Percentiles rank a stretch among this genome's conserved stretches.
Conservation (phyloP, 2,888 invertebrate genomes). For the Peribatodes rhomboidaria region DNA sequence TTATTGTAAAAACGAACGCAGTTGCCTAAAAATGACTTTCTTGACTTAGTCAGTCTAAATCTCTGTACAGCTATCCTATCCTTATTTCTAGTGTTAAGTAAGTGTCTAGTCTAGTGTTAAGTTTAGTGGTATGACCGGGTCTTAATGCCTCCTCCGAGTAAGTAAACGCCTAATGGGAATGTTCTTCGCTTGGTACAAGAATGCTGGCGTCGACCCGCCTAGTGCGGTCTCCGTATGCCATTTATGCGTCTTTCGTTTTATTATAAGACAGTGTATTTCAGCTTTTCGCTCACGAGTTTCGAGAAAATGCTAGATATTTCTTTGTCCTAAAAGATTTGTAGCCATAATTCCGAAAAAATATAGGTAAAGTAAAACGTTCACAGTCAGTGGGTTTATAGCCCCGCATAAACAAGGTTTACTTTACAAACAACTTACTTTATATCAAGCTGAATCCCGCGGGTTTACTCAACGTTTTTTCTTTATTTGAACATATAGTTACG, state of each 20-base stretch:
- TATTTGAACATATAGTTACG: too few species aligned
- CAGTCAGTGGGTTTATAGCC: not conserved
- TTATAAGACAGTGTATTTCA: not conserved
- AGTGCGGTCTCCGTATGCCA: not conserved
- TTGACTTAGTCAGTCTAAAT: too few species aligned
- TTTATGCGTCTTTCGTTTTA: not conserved
- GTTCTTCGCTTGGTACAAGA: not conserved
- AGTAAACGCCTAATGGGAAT: too few species aligned
- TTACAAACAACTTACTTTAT: not conserved
- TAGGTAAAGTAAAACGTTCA: constrained; percentile 3
- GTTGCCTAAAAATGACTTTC: too few species aligned
- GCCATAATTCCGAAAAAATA: constrained; percentile 7
- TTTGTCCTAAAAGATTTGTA: constrained; percentile 10
- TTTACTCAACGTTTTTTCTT: not conserved
- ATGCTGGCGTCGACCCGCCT: not conserved
- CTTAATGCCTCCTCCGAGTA: too few species aligned
- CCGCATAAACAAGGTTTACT: not conserved
- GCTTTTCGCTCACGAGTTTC: not conserved
- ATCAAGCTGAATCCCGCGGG: not conserved
- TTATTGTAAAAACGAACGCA: too few species aligned
- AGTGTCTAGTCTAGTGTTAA: too few species aligned
- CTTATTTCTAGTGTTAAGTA: too few species aligned
- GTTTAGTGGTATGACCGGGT: too few species aligned
- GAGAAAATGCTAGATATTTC: constrained; percentile 4
- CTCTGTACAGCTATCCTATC: too few species aligned